phyloP scores from a whole-genome alignment of 2,888 invertebrate genomes.

The Barypeithes pellucidus region DNA sequence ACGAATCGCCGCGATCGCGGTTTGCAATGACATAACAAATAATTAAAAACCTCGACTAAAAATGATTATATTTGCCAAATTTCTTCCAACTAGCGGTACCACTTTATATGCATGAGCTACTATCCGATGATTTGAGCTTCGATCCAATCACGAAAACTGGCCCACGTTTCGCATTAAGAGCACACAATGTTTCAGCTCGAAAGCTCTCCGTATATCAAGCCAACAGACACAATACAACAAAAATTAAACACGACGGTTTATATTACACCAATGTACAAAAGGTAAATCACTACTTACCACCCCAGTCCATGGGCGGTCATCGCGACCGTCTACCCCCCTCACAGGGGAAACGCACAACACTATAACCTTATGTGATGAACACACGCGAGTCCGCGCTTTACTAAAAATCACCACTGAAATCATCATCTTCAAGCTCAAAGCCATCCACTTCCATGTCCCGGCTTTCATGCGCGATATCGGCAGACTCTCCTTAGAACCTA shows the following conservation, averaged over 20 bases:
- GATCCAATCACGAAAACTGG: neutral
- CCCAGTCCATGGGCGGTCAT: slow-evolving; percentile 69
- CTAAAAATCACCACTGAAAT: slow-evolving; percentile 68
- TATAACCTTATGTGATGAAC: slow-evolving; percentile 65
- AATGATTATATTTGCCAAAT: neutral
- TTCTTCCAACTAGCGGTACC: neutral
- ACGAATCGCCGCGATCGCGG: too few species aligned
- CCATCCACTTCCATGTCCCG: slow-evolving; percentile 63
- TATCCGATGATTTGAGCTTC: neutral
- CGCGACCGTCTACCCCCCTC: slow-evolving; percentile 65
- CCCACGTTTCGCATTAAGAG: slow-evolving; percentile 2
- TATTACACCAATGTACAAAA: neutral
- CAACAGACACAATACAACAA: neutral
- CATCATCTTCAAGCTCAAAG: slow-evolving; percentile 63
- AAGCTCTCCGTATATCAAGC: neutral
- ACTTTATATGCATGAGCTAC: neutral
- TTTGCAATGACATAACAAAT: neutral
- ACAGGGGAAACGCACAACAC: slow-evolving; percentile 65
- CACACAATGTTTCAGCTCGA: neutral
- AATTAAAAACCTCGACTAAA: neutral
- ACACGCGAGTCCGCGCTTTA: slow-evolving; percentile 70
- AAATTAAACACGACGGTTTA: neutral
- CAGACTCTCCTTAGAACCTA: slow-evolving; percentile 61
- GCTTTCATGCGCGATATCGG: slow-evolving; percentile 63
- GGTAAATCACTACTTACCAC: slow-evolving; percentile 65